Conservation (phyloP, 2,797 vertebrate genomes). For the Chaetodon trifasciatus region DNA sequence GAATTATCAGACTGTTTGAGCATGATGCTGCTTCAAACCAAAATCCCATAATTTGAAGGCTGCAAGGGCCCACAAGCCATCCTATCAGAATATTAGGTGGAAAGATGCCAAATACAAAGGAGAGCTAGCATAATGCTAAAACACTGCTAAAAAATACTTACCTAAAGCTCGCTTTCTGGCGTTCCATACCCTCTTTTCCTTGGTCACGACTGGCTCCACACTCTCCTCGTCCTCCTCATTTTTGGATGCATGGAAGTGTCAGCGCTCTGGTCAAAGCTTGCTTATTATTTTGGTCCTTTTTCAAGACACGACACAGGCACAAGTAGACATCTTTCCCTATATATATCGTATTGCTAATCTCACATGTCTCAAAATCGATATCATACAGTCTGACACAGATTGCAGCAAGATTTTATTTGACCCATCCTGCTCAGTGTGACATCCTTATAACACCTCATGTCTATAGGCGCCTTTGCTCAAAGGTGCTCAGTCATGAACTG, state of each 20-base stretch:
- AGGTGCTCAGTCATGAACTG: not conserved
- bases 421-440: not conserved
- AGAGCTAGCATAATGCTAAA: not conserved
- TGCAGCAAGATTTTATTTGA: not conserved
- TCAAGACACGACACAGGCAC: not conserved
- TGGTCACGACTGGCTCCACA: not conserved
- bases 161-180: not conserved
- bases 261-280: not conserved
- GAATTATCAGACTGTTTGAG: not conserved
- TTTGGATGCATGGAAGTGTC: not conserved
- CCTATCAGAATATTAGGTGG: not conserved
- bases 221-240: not conserved
- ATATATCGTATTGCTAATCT: not conserved
- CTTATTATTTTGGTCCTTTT: not conserved
- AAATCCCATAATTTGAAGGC: too few relatives aligned
- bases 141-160: not conserved
- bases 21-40: not conserved
- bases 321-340: not conserved
- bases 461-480: not conserved
- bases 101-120: not conserved
- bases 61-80: not conserved
- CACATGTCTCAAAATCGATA: not conserved
- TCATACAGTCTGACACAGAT: not conserved
- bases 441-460: not conserved
- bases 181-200: not conserved